These are phyloP conservation scores for Acrobasis repandana DNA, from an alignment of 2,888 invertebrate species.

Conservation along the genomic window DNA sequence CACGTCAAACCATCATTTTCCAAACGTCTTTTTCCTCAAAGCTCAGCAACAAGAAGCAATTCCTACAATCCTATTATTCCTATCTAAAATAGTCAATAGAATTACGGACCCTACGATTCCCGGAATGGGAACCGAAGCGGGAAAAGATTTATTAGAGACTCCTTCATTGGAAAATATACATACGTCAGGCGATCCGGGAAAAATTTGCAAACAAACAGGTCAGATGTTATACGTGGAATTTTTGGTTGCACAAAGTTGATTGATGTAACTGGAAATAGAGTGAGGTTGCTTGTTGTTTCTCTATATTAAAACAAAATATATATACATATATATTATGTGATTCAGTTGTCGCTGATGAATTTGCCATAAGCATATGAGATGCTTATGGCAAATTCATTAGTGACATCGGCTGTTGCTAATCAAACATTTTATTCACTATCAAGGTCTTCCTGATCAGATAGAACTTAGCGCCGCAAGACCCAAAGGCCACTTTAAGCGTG, in stretches of 20 bases:
- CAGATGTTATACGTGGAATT: neutral
- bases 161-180: constrained; percentile 3
- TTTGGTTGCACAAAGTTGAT: neutral
- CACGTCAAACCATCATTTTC: neutral
- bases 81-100: constrained; percentile 14
- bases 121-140: constrained; percentile 1
- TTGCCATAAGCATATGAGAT: no score
- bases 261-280: neutral
- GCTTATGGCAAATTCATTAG: no score
- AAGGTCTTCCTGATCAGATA: no score
- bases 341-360: no score
- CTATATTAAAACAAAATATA: no score
- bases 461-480: no score
- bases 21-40: neutral
- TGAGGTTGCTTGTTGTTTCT: no score
- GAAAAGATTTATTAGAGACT: constrained; percentile 13
- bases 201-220: neutral
- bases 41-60: neutral
- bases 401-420: no score
- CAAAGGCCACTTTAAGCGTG: no score
- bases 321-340: no score
- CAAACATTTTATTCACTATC: no score
- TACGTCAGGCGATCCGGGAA: neutral
- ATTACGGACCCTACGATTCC: constrained; percentile 6
- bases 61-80: constrained; percentile 3